These are phyloP conservation scores for Garrulus glandarius DNA, from an alignment of 2,797 vertebrate genomes.

Conservation along the genomic window DNA sequence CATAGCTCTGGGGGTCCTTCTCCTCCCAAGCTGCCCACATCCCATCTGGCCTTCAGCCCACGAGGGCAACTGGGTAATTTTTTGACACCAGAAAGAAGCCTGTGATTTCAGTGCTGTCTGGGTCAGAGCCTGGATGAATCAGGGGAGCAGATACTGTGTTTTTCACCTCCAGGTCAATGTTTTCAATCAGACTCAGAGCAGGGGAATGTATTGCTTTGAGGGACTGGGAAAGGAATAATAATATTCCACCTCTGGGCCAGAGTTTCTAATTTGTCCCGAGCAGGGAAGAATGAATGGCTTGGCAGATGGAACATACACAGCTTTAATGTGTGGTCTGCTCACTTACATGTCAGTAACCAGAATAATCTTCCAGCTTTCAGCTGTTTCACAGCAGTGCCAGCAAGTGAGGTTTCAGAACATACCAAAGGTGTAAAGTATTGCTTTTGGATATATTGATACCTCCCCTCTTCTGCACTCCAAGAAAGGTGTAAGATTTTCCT, in stretches of 20 bases:
- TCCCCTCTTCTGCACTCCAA: not conserved
- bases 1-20: not conserved
- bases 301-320: constrained; percentile 37
- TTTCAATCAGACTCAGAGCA: constrained; percentile 27
- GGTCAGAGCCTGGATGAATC: not conserved
- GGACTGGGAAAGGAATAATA: constrained; percentile 24
- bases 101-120: not conserved
- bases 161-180: constrained; percentile 20
- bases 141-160: not conserved
- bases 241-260: constrained; percentile 13
- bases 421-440: constrained; percentile 24
- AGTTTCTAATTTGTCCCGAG: constrained; percentile 36
- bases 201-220: not conserved
- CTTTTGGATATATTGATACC: not conserved
- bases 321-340: constrained; percentile 63
- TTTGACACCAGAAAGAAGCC: not conserved
- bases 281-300: not conserved
- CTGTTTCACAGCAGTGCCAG: constrained; percentile 14
- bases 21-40: not conserved
- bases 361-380: constrained; percentile 46
- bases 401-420: constrained; percentile 44
- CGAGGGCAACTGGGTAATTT: not conserved
- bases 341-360: constrained; percentile 42
- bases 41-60: not conserved
- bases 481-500: not conserved